Percentiles rank a stretch among this genome's conserved stretches.
Evolutionary conservation across 2,888 invertebrate genomes (phyloP).

Genomic region (Leucozona laternaria): DNA sequence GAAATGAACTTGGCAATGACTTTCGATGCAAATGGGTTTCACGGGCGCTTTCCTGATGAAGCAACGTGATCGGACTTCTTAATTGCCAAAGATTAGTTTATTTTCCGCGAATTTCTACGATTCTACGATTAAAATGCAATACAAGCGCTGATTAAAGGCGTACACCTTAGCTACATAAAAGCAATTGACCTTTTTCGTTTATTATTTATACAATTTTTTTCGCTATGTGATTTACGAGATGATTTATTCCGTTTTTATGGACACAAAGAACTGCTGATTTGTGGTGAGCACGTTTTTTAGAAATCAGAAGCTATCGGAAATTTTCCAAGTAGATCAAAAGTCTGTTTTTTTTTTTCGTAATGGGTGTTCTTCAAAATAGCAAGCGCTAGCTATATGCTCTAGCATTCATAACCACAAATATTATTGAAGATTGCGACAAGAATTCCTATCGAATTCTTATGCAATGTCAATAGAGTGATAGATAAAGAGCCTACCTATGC

Average conservation of each 20-base stretch:
- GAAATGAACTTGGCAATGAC: slow-evolving; percentile 40
- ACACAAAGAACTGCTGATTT: neutral
- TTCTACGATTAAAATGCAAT: slow-evolving; percentile 27
- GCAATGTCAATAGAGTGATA: neutral
- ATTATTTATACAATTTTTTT: slow-evolving; percentile 12
- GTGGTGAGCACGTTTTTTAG: neutral
- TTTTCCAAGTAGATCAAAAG: slow-evolving; percentile 16
- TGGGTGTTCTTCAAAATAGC: neutral
- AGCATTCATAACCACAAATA: neutral
- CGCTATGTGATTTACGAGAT: neutral
- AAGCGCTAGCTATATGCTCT: neutral
- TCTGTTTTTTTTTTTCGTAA: neutral
- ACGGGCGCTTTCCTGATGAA: neutral
- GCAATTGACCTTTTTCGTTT: slow-evolving; percentile 20
- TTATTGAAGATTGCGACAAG: neutral
- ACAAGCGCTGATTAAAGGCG: neutral
- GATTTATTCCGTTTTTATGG: neutral
- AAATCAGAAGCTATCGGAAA: neutral
- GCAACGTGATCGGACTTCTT: slow-evolving; percentile 40
- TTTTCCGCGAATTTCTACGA: neutral
- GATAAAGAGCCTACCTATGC: neutral
- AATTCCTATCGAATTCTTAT: neutral
- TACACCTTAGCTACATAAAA: slow-evolving; percentile 5
- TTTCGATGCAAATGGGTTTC: slow-evolving; percentile 19
- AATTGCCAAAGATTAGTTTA: slow-evolving; percentile 2